A percentile compares a stretch with the other conserved stretches of the same genome.
These are phyloP conservation scores for Andrena flavipes DNA, from an alignment of 2,888 invertebrate genomes.

Conservation along the genomic window DNA sequence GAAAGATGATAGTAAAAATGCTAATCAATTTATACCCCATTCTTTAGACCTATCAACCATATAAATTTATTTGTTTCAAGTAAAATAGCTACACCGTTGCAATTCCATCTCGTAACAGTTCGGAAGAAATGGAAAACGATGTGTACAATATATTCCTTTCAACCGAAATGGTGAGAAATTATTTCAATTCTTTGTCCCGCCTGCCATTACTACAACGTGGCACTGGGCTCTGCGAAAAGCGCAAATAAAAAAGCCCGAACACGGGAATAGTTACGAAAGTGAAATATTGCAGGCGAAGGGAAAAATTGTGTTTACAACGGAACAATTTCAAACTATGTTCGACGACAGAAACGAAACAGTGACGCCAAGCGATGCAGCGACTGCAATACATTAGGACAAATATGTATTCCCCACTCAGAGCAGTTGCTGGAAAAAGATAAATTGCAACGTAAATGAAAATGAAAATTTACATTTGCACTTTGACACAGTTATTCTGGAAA, in stretches of 20 bases:
- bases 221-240: conserved; percentile 1
- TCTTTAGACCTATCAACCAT: no score
- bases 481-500: background rate
- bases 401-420: background rate
- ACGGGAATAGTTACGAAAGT: conserved; percentile 8
- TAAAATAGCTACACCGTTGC: background rate
- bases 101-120: background rate
- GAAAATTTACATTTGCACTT: conserved; percentile 7
- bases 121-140: conserved; percentile 13
- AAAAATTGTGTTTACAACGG: conserved; percentile 13
- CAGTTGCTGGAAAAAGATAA: background rate
- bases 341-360: background rate
- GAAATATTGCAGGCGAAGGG: conserved; percentile 12
- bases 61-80: no score
- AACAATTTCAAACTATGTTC: conserved; percentile 24
- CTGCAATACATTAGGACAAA: background rate
- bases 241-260: background rate
- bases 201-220: background rate
- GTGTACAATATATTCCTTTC: background rate
- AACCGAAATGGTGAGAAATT: background rate
- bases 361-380: background rate
- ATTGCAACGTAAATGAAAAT: background rate
- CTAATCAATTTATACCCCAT: no score
- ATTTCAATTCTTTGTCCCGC: background rate
- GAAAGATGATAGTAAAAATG: no score